phyloP scores from a whole-genome alignment of 2,888 invertebrate species.

The Drosophila cyrtoloma region DNA sequence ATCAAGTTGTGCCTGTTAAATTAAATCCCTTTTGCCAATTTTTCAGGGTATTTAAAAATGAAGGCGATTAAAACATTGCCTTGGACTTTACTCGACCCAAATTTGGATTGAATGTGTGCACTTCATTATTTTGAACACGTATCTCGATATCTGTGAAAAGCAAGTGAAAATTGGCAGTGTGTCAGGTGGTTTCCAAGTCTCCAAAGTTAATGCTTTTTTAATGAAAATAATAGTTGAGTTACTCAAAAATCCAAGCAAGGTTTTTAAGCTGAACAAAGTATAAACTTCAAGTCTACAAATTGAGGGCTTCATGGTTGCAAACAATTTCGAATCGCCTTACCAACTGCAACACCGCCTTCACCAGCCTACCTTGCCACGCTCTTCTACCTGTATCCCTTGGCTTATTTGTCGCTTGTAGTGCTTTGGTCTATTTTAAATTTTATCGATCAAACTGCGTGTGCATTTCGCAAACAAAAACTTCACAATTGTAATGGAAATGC shows the following conservation, averaged over 20 bases:
- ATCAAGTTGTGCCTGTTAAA: neutral
- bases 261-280: neutral
- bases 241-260: neutral
- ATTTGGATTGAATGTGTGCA: conserved; percentile 16
- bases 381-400: neutral
- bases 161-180: conserved; percentile 15
- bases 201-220: neutral
- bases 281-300: neutral
- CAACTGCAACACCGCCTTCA: neutral
- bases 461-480: conserved; percentile 15
- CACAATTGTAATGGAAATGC: conserved; percentile 38
- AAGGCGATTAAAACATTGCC: conserved; percentile 13
- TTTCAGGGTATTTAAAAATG: neutral
- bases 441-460: conserved; percentile 72
- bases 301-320: neutral
- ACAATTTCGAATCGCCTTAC: neutral
- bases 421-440: conserved; percentile 66
- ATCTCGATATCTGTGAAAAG: conserved; percentile 1
- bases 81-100: conserved; percentile 35
- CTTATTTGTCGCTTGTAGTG: neutral
- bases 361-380: neutral
- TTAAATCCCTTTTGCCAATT: neutral
- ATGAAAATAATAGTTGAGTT: neutral
- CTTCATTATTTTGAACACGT: conserved; percentile 14
- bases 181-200: neutral